A percentile compares a stretch with the other conserved stretches of the same genome.
Evolutionary conservation across 1,140 invertebrate species (phyloP).

Genomic region (Camponotus floridanus): DNA sequence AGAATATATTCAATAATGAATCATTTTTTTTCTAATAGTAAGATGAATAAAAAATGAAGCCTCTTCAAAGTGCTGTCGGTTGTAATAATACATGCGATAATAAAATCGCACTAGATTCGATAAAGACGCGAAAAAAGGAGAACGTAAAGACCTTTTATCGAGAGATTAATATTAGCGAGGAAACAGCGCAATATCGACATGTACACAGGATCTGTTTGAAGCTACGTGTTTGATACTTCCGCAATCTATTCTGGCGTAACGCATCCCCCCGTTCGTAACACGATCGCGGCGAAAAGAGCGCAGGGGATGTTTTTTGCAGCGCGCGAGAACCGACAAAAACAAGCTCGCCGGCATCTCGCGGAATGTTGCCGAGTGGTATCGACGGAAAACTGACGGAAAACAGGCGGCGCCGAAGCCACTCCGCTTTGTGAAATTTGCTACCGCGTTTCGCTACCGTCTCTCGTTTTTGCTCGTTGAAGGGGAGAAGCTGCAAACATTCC

Average conservation of each 20-base stretch:
- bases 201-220: background rate
- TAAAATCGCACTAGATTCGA: background rate
- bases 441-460: background rate
- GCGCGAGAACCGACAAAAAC: slow-evolving; percentile 33
- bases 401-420: background rate
- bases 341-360: background rate
- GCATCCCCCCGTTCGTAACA: slow-evolving; percentile 21
- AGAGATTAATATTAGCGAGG: background rate
- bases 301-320: slow-evolving; percentile 14
- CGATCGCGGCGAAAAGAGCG: slow-evolving; percentile 16
- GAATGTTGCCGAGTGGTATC: slow-evolving; percentile 11
- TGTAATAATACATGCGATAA: background rate
- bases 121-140: background rate
- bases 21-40: no score
- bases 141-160: background rate
- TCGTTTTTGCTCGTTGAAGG: slow-evolving; percentile 9
- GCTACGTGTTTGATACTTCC: background rate
- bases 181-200: background rate
- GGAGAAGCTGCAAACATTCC: background rate
- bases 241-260: slow-evolving; percentile 16
- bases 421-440: slow-evolving; percentile 50
- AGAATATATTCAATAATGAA: no score
- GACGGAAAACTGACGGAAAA: background rate
- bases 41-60: no score
- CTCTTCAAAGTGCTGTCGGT: no score